Evolutionary conservation across 64 coral and sea anemone species (phyloP), one percentile per base, ranked within the genome.

Genomic region (Orbicella faveolata): DNA sequence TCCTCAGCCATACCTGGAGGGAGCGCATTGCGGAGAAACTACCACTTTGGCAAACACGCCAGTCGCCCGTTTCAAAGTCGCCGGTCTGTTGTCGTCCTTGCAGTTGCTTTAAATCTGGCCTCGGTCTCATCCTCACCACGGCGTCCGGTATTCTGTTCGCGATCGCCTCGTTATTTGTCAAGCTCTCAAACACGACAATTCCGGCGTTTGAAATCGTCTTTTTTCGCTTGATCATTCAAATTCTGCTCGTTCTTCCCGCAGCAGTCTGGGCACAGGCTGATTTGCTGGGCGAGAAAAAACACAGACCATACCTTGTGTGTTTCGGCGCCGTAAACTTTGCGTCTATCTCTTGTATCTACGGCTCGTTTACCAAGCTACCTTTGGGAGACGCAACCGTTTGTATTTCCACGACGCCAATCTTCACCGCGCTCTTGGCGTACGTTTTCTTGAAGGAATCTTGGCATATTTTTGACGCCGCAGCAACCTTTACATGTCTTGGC

Each of bases 131-230:
- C 0, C 36, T 96, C 20, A 96, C 94, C 9, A 92, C 91, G 2
- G 75, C 74, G 1, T 96, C 94, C 7, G 94, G 94, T 1, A 59
- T 96, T 57, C 81, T 96, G 20, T 96, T 96, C 16, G 87, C 94
- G 17, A 36, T 96, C 33, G 94, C 94, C 34, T 96, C 94, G 21
- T 83, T 96, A 17, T 96, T 96, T 55, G 94, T 93, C 36, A 96
- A 96, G 62, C 81, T 96, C 36, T 96, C 94, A 21, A 96, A 96
- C 88, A 96, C 87, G 9, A 85, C 87, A 11, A 90, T 96, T 17
- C 94, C 94, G 2, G 87, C 94, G 10, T 96, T 96, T 90, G 90
- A 96, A 78, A 96, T 96, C 52, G 89, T 93, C 23, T 96, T 96
- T 25, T 91, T 96, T 19, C 94, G 94, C 62, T 78, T 96, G 9